Conservation (phyloP, 2,797 vertebrate genomes). For the Tokudaia tokunoshimensis region DNA sequence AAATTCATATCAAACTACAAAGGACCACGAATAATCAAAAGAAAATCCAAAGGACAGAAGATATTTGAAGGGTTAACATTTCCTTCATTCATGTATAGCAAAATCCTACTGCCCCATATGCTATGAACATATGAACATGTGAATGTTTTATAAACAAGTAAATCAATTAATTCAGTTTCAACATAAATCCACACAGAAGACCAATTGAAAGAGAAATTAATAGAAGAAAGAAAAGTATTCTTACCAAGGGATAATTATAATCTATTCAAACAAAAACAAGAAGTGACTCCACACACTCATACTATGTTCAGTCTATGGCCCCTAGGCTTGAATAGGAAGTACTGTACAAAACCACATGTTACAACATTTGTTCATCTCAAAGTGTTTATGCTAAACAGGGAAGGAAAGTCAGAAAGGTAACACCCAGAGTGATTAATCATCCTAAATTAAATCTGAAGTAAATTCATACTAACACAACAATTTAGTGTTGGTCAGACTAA, state of each 20-base stretch:
- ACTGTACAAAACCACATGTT: background rate
- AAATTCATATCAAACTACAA: background rate
- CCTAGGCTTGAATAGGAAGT: background rate
- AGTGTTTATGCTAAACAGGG: background rate
- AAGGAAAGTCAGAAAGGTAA: background rate
- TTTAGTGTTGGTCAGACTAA: background rate
- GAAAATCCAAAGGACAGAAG: background rate
- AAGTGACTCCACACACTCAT: background rate
- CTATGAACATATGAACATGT: background rate
- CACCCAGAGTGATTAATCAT: background rate
- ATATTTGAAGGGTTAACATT: background rate
- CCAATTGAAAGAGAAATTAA: background rate
- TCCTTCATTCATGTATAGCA: background rate
- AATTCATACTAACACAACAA: background rate
- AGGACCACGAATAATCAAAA: background rate
- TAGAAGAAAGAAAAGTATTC: background rate
- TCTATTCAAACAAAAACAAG: background rate
- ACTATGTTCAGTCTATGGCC: background rate
- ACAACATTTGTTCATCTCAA: background rate
- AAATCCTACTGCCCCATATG: background rate
- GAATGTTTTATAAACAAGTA: background rate
- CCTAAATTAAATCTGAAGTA: background rate
- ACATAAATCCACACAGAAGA: background rate
- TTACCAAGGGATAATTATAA: background rate
- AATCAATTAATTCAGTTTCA: background rate